Percentiles rank a stretch among this genome's conserved stretches.
These are phyloP conservation scores for Arion vulgaris DNA, from an alignment of 1,140 invertebrate genomes.

Conservation along the genomic window DNA sequence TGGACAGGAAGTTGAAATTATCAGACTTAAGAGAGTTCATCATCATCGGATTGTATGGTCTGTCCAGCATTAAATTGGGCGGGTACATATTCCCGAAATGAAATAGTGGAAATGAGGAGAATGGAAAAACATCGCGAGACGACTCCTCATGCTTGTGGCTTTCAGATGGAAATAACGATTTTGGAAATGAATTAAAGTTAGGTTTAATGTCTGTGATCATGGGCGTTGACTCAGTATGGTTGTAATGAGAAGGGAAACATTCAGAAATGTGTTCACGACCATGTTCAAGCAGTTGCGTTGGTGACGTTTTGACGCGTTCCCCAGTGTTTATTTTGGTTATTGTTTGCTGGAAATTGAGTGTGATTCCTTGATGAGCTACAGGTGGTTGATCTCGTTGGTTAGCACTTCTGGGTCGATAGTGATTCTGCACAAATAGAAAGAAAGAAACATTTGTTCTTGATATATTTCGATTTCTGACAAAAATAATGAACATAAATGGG, in stretches of 20 bases:
- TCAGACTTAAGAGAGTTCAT: conserved; percentile 50
- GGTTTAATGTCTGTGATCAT: conserved; percentile 26
- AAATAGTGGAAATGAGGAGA: conserved; percentile 30
- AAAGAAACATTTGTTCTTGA: not conserved
- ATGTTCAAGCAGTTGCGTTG: conserved; percentile 63
- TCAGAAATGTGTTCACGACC: conserved; percentile 39
- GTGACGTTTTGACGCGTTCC: conserved; percentile 55
- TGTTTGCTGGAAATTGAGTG: conserved; percentile 38
- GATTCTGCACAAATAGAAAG: not conserved
- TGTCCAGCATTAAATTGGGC: conserved; percentile 38
- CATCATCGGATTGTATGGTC: conserved; percentile 47
- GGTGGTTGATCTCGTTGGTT: not conserved
- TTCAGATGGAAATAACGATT: not conserved
- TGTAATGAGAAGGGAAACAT: not conserved
- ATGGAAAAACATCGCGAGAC: not conserved
- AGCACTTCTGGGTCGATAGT: not conserved
- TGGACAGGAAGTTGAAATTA: conserved; percentile 43
- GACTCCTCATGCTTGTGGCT: not conserved
- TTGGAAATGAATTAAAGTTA: not conserved
- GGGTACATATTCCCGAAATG: conserved; percentile 47
- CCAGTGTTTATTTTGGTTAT: not conserved
- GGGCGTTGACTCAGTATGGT: not conserved
- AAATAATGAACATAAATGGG: too few relatives aligned
- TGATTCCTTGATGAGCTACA: conserved; percentile 15
- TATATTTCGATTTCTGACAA: too few relatives aligned